Conservation (phyloP, 2,888 invertebrate species). For the Dicranocentrus wangi region DNA sequence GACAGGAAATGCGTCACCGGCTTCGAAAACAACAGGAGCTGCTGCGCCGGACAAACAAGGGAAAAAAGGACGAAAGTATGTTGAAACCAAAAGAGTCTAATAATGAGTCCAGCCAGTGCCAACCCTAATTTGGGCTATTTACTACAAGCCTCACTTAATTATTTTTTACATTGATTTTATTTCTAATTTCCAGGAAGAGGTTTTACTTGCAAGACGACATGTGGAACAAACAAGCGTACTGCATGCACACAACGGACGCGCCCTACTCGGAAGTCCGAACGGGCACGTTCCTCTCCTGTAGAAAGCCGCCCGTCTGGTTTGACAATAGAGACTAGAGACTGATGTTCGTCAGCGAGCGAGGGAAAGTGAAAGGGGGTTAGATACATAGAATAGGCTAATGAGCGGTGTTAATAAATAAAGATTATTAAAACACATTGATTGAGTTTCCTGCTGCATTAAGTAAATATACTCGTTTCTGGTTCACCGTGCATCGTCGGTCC, state of each 20-base stretch:
- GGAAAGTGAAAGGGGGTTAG: too few relatives aligned
- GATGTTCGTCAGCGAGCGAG: too few relatives aligned
- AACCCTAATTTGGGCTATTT: neutral
- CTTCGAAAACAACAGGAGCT: neutral
- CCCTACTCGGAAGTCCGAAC: constrained; percentile 56
- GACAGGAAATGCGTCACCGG: constrained; percentile 13
- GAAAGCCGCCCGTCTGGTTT: constrained; percentile 51
- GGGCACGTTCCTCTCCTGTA: constrained; percentile 31
- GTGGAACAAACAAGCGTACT: constrained; percentile 59
- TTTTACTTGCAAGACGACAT: constrained; percentile 64
- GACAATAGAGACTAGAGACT: constrained; percentile 52
- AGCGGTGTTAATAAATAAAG: too few relatives aligned
- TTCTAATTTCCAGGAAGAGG: constrained; percentile 53
- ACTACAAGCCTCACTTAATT: neutral
- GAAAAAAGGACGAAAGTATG: constrained; percentile 1
- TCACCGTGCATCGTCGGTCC: too few relatives aligned
- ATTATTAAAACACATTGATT: too few relatives aligned
- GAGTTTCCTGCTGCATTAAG: too few relatives aligned
- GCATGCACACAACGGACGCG: constrained; percentile 51
- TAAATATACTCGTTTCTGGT: too few relatives aligned
- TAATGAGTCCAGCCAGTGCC: too few relatives aligned
- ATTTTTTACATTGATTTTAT: neutral
- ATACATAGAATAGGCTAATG: too few relatives aligned
- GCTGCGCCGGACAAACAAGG: neutral
- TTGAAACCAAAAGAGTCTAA: too few relatives aligned